phyloP scores from a whole-genome alignment of 2,888 invertebrate species.

The Hydraecia micacea region DNA sequence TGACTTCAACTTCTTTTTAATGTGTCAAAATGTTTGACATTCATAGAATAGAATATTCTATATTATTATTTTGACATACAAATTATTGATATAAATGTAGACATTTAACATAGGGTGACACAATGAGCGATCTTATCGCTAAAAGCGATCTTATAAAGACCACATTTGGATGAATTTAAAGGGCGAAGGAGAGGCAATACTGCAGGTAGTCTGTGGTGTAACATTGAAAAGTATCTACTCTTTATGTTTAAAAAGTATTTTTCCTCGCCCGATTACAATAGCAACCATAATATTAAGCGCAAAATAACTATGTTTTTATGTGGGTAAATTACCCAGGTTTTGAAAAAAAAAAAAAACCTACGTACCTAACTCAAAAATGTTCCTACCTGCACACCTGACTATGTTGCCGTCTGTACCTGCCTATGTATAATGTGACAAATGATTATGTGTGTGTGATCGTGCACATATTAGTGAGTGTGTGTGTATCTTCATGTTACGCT shows the following conservation, averaged over 20 bases:
- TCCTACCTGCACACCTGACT: neutral
- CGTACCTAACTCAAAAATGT: neutral
- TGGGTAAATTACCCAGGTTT: neutral
- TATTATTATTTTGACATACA: too few relatives aligned
- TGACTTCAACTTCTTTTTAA: neutral
- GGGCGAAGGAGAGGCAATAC: neutral
- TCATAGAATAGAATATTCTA: neutral
- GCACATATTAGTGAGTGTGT: constrained; percentile 5
- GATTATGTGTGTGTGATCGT: constrained; percentile 2
- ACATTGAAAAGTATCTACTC: neutral
- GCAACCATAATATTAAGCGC: too few relatives aligned
- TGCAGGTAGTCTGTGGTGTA: neutral
- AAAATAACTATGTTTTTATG: neutral
- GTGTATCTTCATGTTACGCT: constrained; percentile 31
- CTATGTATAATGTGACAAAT: constrained; percentile 3
- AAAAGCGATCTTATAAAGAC: neutral
- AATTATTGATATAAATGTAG: neutral
- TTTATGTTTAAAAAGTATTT: neutral
- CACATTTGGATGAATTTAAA: neutral
- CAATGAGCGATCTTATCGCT: neutral
- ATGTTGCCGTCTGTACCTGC: constrained; percentile 5
- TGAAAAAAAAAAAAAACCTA: neutral
- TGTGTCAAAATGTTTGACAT: neutral
- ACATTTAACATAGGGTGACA: neutral
- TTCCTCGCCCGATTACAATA: neutral